Evolutionary conservation across 2,888 invertebrate genomes (phyloP), one percentile per base, ranked within the genome.

Genomic region (Neoitamus cyanurus): DNA sequence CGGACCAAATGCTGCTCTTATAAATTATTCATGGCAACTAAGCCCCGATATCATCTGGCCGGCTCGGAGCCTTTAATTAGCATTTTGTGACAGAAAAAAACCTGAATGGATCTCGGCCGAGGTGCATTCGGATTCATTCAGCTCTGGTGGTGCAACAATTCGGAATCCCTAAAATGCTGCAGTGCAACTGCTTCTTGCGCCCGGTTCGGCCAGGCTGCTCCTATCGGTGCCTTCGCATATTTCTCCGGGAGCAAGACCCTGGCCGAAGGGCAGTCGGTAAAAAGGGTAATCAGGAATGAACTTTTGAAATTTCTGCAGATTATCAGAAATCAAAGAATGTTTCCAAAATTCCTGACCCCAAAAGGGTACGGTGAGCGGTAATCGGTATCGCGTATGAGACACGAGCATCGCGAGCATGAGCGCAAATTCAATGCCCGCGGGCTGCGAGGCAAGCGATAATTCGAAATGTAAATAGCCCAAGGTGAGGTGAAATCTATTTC

Each of bases 51-150:
- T 78, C 78, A 78, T 78, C 58, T 78, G 78, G 78, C 48, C 48
- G 48, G 48, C 15, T 15, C 48, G 30, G 48, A 78, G 48, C 48
- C 78, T 78, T 78, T 78, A 78, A 78, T 78, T 78, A 78, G 78
- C 78, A 78, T 78, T 78, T 78, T 48, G 48, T 78, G 78, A 78
- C 78, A 58, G 42, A 31, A 77, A 77, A n/a, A 77, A 78, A 78
- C 31, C 58, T 78, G 78, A 78, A 78, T 78, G 78, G 31, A 58
- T 78, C 20, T 31, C 78, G 46, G 28, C 58, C 25, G 78, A 48
- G 48, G 78, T 78, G 78, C 78, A 78, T 78, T 78, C 78, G 46
- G 42, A 78, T 78, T 78, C 78, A 78, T 78, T 78, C 78, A 78
- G 30, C n/a, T 48, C 20, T 25, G 46, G 31, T 78, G 78, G 78